Evolutionary conservation across 2,888 invertebrate genomes (phyloP), one percentile per base, ranked within the genome.

Genomic region (Pammene fasciana): DNA sequence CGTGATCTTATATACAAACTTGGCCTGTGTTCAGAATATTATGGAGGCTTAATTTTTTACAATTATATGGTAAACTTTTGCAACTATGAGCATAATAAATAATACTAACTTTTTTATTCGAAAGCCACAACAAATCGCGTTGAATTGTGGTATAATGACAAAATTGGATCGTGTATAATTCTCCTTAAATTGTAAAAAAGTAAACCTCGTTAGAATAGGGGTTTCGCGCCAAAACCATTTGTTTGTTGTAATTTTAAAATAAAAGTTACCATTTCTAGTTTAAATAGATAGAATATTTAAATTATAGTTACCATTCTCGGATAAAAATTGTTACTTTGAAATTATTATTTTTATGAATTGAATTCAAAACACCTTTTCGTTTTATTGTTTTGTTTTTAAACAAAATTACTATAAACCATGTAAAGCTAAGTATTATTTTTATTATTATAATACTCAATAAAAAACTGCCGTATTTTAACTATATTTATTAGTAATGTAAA

Each of bases 371-470:
- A 45, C 16, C 9, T 43, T n/a, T 18, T 45, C 45, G n/a, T 6
- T 60, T 34, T 26, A n/a, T n/a, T 36, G 9, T 38, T 0, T 38
- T 26, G 26, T 26, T 26, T 26, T 26, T 4, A 26, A 26, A 26
- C 38, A 38, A 38, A 38, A 38, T 54, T 14, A 41, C 6, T 16
- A 56, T 26, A 11, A 38, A 38, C 41, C 5, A 6, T 43, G 48
- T 57, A 18, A 14, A 48, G 26, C n/a, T 61, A 38, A 11, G 48
- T 43, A n/a, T 68, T 65, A 46, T 68, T 68, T 67, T 60, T 77
- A 74, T 74, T 73, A 71, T 71, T 71, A 75, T 74, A 82, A 82
- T 82, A 82, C 82, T 82, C 82, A 82, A 73, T 43, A 43, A 72
- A 74, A 56, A 72, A 78, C 77, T 79, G 79, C 77, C 76, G 73